Evolutionary conservation across 2,888 invertebrate genomes (phyloP).

Genomic region (Drosophila subquinaria): DNA sequence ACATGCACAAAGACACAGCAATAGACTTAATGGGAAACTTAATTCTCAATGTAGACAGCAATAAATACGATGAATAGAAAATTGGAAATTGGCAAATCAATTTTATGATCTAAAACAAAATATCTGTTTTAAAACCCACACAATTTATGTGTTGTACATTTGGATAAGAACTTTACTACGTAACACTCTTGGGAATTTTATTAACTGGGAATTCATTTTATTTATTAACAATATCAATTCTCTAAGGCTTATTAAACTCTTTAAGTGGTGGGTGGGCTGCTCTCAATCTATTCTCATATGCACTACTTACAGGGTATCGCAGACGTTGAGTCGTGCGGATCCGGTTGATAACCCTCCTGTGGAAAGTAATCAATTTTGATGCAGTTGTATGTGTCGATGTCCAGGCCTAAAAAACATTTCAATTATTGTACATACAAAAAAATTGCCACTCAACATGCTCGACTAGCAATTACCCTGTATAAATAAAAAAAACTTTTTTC

Average conservation of each 20-base stretch:
- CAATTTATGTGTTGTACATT: not conserved
- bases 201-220: not conserved
- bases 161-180: not conserved
- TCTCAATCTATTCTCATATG: not conserved
- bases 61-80: not conserved
- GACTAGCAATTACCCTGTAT: not conserved
- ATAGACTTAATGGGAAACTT: not conserved
- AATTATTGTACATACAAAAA: slow-evolving; percentile 3
- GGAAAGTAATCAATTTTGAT: slow-evolving; percentile 95
- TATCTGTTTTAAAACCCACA: not conserved
- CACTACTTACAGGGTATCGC: slow-evolving; percentile 95
- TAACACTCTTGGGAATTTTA: not conserved
- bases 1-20: not conserved
- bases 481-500: too few relatives aligned
- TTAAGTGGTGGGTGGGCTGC: not conserved
- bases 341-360: slow-evolving; percentile 93
- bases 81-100: not conserved
- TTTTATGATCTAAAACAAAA: not conserved
- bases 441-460: not conserved
- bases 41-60: not conserved
- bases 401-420: slow-evolving; percentile 51
- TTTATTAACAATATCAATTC: too few relatives aligned
- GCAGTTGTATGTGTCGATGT: slow-evolving; percentile 87
- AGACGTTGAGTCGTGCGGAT: slow-evolving; percentile 95
- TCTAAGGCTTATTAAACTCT: not conserved